phyloP scores from a whole-genome alignment of 2,888 invertebrate genomes.

The Papilio gigon region DNA sequence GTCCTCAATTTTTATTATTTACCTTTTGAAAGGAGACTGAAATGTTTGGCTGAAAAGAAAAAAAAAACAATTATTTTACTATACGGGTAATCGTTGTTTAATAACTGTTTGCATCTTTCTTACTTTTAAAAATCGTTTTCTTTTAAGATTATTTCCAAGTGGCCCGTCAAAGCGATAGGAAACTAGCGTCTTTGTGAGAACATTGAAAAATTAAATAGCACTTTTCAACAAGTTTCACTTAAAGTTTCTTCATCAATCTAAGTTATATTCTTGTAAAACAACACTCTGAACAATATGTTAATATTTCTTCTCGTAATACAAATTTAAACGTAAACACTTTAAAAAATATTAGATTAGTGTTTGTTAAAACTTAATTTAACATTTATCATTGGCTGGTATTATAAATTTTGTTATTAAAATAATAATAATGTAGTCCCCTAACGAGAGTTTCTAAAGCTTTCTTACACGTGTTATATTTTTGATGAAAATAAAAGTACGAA shows the following conservation, averaged over 20 bases:
- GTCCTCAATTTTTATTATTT: no score
- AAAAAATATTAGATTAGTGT: not conserved
- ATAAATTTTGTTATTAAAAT: no score
- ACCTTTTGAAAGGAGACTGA: no score
- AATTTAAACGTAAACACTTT: not conserved
- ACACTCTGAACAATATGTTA: not conserved
- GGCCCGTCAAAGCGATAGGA: conserved; percentile 16
- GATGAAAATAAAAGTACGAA: not conserved
- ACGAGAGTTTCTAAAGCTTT: no score
- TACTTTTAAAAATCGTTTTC: not conserved
- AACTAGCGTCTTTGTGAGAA: conserved; percentile 16
- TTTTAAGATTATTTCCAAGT: conserved; percentile 25
- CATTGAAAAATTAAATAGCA: conserved; percentile 18
- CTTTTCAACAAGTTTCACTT: conserved; percentile 15
- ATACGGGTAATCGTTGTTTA: not conserved
- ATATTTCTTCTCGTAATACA: not conserved
- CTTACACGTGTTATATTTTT: not conserved
- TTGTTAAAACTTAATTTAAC: no score
- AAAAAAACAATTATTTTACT: not conserved
- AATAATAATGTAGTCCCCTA: no score
- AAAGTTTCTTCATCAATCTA: conserved; percentile 32
- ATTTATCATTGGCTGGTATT: no score
- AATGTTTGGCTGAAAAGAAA: no score
- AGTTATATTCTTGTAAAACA: conserved; percentile 23
- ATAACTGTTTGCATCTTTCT: not conserved